Evolutionary conservation across 1,140 invertebrate genomes (phyloP).

Genomic region (Plectrocnemia conspersa): DNA sequence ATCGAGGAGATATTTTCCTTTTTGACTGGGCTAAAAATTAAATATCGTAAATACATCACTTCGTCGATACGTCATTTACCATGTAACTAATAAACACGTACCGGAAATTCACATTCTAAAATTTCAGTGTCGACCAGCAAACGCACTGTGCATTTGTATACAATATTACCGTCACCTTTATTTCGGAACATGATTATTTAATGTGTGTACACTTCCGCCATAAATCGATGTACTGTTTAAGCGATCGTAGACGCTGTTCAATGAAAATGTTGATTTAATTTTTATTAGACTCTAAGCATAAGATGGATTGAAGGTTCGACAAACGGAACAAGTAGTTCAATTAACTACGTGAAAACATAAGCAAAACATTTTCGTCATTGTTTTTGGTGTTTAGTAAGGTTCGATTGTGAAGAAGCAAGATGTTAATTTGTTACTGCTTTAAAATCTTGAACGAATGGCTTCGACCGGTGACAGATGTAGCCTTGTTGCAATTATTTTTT

Average conservation of each 20-base stretch:
- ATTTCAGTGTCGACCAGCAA: constrained; percentile 92
- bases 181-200: constrained; percentile 51
- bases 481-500: constrained; percentile 19
- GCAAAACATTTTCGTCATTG: not conserved
- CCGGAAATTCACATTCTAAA: constrained; percentile 93
- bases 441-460: not conserved
- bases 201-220: not conserved
- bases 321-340: not conserved
- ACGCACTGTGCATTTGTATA: constrained; percentile 90
- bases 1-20: constrained; percentile 89
- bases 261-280: not conserved
- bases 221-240: not conserved
- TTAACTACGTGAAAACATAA: not conserved
- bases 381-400: not conserved
- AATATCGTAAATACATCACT: constrained; percentile 27
- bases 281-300: not conserved
- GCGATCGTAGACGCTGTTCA: not conserved
- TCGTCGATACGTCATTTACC: not conserved
- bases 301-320: not conserved
- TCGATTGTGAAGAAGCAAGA: too few relatives aligned
- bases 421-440: not conserved
- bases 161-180: constrained; percentile 77
- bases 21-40: constrained; percentile 78
- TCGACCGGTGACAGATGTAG: constrained; percentile 27
- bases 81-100: constrained; percentile 47